A percentile compares a stretch with the other conserved stretches of the same genome.
phyloP scores from a whole-genome alignment of 2,113 vertebrate genomes.

The Zosterops borbonicus region DNA sequence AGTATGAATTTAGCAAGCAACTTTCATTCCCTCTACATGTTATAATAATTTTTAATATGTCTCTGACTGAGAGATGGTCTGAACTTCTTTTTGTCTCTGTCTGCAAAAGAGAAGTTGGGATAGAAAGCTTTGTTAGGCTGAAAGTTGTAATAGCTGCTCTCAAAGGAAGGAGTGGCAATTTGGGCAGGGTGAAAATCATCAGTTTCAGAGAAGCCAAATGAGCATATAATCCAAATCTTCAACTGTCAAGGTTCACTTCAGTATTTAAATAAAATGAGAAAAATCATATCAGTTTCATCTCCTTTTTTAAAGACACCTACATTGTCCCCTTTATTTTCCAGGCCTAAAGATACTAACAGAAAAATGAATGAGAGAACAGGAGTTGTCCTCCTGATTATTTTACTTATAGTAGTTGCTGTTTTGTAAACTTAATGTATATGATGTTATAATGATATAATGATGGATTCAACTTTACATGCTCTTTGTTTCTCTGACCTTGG shows the following conservation, averaged over 20 bases:
- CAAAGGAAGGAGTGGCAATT: neutral
- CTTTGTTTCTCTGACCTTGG: neutral
- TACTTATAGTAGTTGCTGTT: neutral
- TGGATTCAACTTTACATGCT: neutral
- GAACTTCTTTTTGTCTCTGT: neutral
- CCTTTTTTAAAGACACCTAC: neutral
- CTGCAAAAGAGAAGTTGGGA: neutral
- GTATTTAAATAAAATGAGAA: neutral
- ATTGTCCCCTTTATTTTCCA: neutral
- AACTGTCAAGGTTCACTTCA: neutral
- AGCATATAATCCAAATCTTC: neutral
- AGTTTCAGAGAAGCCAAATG: neutral
- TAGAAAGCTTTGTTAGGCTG: neutral
- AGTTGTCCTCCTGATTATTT: neutral
- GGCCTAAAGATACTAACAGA: neutral
- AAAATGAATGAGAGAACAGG: neutral
- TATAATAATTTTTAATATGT: conserved; percentile 15
- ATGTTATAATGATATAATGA: neutral
- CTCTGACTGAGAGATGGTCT: neutral
- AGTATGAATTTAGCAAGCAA: conserved; percentile 35
- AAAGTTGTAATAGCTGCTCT: neutral
- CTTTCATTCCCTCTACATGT: neutral
- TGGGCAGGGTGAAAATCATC: neutral
- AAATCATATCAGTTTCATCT: neutral
- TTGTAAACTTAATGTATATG: neutral